Evolutionary conservation across 2,797 vertebrate genomes (phyloP).

Genomic region (Echeneis naucrates): DNA sequence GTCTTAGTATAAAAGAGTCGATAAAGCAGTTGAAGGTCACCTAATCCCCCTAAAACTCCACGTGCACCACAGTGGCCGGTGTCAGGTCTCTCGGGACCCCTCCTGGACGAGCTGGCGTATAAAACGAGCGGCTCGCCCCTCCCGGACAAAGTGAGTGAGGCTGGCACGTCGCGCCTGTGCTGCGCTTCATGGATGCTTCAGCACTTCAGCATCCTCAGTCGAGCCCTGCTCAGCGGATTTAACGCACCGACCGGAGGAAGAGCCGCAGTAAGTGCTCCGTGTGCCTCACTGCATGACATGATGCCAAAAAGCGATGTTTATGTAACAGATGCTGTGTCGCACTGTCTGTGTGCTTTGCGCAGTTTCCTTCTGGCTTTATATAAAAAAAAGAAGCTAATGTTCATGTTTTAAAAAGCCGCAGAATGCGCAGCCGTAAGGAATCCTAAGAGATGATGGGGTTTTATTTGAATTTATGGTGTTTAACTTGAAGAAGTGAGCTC

Average conservation of each 20-base stretch:
- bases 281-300: not conserved
- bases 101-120: conserved; percentile 72
- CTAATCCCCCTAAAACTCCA: conserved; percentile 41
- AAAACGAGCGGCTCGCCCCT: conserved; percentile 72
- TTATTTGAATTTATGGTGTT: conserved; percentile 16
- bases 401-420: conserved; percentile 29
- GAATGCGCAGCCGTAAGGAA: conserved; percentile 16
- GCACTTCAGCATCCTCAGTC: conserved; percentile 78
- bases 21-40: conserved; percentile 13
- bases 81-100: conserved; percentile 68
- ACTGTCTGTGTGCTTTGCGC: conserved; percentile 38
- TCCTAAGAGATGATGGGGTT: conserved; percentile 1
- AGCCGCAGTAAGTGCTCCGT: conserved; percentile 68
- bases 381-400: too few species aligned
- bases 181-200: conserved; percentile 82
- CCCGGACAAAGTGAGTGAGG: conserved; percentile 70
- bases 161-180: conserved; percentile 70
- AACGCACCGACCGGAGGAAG: conserved; percentile 49
- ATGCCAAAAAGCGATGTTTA: conserved; percentile 1
- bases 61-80: conserved; percentile 43
- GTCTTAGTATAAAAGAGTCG: not conserved
- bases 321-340: conserved; percentile 32
- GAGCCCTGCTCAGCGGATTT: conserved; percentile 70
- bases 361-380: too few species aligned
- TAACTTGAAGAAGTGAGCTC: not conserved